phyloP scores from a whole-genome alignment of 2,113 vertebrate species.

The Illadopsis cleaveri region DNA sequence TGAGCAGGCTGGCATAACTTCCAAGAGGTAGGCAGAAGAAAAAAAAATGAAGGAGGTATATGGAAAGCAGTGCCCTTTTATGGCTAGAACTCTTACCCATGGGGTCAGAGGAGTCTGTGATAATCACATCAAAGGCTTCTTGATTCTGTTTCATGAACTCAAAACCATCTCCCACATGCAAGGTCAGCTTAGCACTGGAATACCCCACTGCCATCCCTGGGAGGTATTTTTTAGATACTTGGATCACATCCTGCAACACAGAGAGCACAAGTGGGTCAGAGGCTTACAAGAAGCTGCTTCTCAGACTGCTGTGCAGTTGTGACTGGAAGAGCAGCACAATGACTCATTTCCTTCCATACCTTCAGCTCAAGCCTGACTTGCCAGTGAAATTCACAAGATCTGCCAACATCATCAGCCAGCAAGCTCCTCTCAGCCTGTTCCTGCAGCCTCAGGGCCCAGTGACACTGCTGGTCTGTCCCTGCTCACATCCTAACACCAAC shows the following conservation, averaged over 20 bases:
- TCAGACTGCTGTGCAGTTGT: neutral
- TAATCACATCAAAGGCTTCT: conserved; percentile 96
- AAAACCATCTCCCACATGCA: conserved; percentile 94
- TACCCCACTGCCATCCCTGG: conserved; percentile 95
- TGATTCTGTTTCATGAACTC: conserved; percentile 99
- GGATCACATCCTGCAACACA: conserved; percentile 90
- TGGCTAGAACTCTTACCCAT: conserved; percentile 81
- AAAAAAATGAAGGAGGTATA: neutral
- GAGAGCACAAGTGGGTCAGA: neutral
- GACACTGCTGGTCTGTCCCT: neutral
- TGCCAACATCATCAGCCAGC: conserved; percentile 15
- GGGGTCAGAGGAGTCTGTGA: conserved; percentile 97
- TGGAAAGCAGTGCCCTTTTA: neutral
- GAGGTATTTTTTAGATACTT: conserved; percentile 94
- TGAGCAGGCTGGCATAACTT: neutral
- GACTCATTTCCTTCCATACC: conserved; percentile 29
- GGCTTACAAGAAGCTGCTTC: neutral
- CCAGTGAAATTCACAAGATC: neutral
- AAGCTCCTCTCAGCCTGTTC: neutral
- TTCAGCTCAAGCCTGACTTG: neutral
- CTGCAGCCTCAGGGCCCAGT: neutral
- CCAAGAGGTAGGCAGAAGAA: neutral
- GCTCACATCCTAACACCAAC: neutral
- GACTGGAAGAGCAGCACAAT: neutral
- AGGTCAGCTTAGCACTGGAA: conserved; percentile 91